Conservation (phyloP, 2,113 vertebrate species). For the Ranitomeya variabilis region DNA sequence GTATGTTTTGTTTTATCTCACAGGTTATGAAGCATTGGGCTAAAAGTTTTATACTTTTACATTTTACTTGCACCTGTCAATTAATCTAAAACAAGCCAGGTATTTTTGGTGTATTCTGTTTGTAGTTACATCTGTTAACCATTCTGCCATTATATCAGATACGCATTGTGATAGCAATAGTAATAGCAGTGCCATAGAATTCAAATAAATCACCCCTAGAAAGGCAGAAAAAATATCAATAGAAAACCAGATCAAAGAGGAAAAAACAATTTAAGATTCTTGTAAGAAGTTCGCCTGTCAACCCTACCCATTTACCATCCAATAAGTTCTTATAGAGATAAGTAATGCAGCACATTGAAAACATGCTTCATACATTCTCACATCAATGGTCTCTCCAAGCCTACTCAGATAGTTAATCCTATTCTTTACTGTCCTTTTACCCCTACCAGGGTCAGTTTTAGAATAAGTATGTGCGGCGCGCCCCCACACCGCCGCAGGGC, state of each 20-base stretch:
- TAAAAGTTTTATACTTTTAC: no score
- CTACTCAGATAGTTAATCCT: not conserved
- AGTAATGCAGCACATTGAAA: not conserved
- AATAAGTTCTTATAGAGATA: not conserved
- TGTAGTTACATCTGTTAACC: no score
- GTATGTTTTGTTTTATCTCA: no score
- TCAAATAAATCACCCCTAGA: not conserved
- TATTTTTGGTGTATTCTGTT: no score
- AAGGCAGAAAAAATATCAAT: not conserved
- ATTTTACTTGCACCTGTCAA: no score
- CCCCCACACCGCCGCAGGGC: no score
- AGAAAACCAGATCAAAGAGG: not conserved
- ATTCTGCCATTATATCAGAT: not conserved
- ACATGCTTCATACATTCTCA: not conserved
- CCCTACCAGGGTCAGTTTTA: no score
- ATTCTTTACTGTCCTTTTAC: not conserved
- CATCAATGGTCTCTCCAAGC: not conserved
- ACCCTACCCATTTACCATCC: not conserved
- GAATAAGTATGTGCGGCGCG: no score
- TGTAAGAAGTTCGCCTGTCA: not conserved
- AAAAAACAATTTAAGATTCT: no score
- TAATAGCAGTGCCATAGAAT: not conserved
- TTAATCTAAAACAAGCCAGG: no score
- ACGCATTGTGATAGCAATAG: not conserved
- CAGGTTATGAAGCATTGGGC: no score